phyloP scores from a whole-genome alignment of 2,888 invertebrate species.

The Mechanitis messenoides region DNA sequence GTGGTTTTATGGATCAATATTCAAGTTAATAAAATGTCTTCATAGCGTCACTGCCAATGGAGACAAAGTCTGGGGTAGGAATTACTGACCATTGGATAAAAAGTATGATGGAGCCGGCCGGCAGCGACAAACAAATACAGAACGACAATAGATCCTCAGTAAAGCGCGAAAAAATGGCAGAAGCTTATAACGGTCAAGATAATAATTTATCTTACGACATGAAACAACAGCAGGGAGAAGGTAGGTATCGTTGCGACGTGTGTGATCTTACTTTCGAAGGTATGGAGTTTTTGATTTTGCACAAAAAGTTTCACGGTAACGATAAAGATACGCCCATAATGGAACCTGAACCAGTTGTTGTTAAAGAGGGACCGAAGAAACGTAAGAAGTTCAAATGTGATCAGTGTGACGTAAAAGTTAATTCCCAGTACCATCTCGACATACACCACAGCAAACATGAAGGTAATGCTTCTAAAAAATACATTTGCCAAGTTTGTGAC shows the following conservation, averaged over 20 bases:
- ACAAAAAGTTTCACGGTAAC: slow-evolving; percentile 69
- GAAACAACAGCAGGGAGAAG: slow-evolving; percentile 51
- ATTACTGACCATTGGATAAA: slow-evolving; percentile 70
- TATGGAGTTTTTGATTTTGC: slow-evolving; percentile 64
- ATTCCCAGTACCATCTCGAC: slow-evolving; percentile 68
- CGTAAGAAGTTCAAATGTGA: slow-evolving; percentile 68
- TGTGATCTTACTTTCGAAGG: slow-evolving; percentile 68
- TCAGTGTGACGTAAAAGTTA: slow-evolving; percentile 69
- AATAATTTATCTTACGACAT: slow-evolving; percentile 55
- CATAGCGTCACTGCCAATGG: slow-evolving; percentile 61
- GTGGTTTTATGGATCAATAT: slow-evolving; percentile 63
- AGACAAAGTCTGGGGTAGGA: slow-evolving; percentile 61
- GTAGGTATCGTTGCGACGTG: slow-evolving; percentile 61
- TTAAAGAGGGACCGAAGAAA: slow-evolving; percentile 59
- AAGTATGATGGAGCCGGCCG: slow-evolving; percentile 70
- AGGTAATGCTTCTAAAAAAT: slow-evolving; percentile 62
- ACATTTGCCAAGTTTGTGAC: slow-evolving; percentile 65
- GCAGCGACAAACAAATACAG: slow-evolving; percentile 53
- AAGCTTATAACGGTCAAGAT: slow-evolving; percentile 55
- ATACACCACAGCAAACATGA: slow-evolving; percentile 71
- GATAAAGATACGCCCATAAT: slow-evolving; percentile 60
- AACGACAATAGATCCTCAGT: slow-evolving; percentile 55
- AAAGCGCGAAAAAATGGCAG: slow-evolving; percentile 70
- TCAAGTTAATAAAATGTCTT: slow-evolving; percentile 46
- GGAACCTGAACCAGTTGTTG: slow-evolving; percentile 48